Conservation (phyloP, 37 sponge, comb jelly and placozoan species). For the Geodia barretti region DNA sequence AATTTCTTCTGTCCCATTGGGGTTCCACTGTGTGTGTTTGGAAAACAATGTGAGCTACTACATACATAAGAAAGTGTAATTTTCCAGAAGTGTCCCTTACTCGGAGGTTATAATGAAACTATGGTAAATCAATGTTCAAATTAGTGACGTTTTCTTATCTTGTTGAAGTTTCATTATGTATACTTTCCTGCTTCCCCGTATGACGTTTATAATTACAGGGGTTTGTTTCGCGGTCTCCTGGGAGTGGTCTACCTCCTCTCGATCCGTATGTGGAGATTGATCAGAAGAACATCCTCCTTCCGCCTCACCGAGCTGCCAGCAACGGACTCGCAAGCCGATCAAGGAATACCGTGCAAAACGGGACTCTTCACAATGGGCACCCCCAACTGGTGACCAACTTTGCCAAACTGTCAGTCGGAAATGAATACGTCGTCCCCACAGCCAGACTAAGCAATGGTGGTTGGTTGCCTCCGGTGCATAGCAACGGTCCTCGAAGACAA, state of each 20-base stretch:
- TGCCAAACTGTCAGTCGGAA: not conserved
- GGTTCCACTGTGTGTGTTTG: no score
- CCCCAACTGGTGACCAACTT: not conserved
- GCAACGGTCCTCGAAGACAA: no score
- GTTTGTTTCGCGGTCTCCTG: conserved; percentile 42
- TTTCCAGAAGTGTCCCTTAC: no score
- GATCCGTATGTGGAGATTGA: conserved; percentile 67
- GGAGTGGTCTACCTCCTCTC: conserved; percentile 47
- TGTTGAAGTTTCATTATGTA: not conserved
- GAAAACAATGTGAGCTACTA: no score
- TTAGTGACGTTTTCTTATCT: no score
- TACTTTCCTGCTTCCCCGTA: no score
- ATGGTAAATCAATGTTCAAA: no score
- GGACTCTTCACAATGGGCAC: not conserved
- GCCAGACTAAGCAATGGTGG: no score
- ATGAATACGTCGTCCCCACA: no score
- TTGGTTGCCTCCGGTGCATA: not conserved
- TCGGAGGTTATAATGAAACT: no score
- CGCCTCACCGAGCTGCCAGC: not conserved
- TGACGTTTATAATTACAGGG: conserved; percentile 48
- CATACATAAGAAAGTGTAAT: no score
- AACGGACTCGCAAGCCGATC: not conserved
- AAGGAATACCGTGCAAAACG: not conserved
- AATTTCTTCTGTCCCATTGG: no score
- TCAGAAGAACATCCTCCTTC: not conserved